These are phyloP conservation scores for Apteryx mantelli DNA, from an alignment of 2,113 vertebrate species.

Conservation along the genomic window DNA sequence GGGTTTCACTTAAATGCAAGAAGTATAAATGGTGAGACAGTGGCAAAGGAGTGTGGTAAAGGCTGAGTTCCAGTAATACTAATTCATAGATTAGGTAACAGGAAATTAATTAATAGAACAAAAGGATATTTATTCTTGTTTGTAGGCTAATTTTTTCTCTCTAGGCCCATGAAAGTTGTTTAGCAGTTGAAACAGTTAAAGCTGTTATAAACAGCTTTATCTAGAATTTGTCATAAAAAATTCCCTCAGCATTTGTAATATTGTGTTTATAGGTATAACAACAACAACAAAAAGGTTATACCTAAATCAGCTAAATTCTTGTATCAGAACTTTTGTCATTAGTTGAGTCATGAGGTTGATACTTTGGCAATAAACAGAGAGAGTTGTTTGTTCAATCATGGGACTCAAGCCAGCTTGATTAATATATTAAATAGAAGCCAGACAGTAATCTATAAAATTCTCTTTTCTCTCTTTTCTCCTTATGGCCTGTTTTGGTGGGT, in stretches of 20 bases:
- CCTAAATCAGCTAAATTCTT: background rate
- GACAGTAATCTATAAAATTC: background rate
- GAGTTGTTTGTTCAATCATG: background rate
- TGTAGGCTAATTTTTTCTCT: background rate
- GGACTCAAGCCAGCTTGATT: background rate
- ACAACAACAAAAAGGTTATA: background rate
- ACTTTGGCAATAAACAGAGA: background rate
- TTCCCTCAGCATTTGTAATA: background rate
- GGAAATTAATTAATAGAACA: background rate
- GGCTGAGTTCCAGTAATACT: background rate
- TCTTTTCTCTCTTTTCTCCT: background rate
- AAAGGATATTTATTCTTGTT: background rate
- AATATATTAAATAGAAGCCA: constrained; percentile 30
- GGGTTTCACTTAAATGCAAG: background rate
- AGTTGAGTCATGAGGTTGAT: background rate
- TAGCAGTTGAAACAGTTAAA: background rate
- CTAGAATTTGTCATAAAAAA: background rate
- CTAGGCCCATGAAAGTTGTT: background rate
- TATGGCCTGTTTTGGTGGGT: background rate
- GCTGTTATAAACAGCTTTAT: background rate
- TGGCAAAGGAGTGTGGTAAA: background rate
- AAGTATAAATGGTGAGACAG: background rate
- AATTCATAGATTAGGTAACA: background rate
- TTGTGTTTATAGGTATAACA: background rate
- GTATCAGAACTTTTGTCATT: background rate